Evolutionary conservation across 2,888 invertebrate genomes (phyloP), one percentile per base, ranked within the genome.

Genomic region (Cheilosia vulpina): DNA sequence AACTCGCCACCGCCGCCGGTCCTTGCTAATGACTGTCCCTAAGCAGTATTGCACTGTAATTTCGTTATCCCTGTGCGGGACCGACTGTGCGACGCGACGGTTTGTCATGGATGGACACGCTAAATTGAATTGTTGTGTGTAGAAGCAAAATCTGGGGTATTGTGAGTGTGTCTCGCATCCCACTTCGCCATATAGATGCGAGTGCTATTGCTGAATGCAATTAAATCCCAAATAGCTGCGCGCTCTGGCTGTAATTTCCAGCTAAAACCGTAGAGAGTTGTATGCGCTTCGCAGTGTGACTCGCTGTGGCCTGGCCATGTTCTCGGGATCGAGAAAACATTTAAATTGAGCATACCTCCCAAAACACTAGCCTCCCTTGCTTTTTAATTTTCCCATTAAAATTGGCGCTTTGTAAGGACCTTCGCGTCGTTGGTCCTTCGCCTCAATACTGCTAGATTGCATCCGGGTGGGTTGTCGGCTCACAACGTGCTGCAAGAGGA

Each of bases 121-220:
- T 85, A 80, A 85, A 85, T 85, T 85, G 85, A 85, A 85, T 85
- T 85, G 85, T 85, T 85, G 71, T 71, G 72, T 81, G 76, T 53
- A 69, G 53, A 52, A 47, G 17, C 11, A 19, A 41, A n/a, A 27
- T n/a, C 4, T 34, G 19, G 45, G 13, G 43, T 19, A 11, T 19
- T 21, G 45, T 17, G 45, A 45, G n/a, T n/a, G n/a, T n/a, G n/a
- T n/a, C n/a, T 7, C 50, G 7, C 19, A 19, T 19, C 50, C 50
- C 50, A 1, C 50, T 4, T 1, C 7, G 5, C 2, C 52, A 5
- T 13, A 15, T 24, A 55, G 19, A 47, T 72, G 60, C 62, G 58
- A 58, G 38, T 85, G 63, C 85, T 72, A 69, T 68, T 31, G 72
- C 72, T 72, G 53, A 81, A 85, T 81, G 72, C 76, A 85, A 85